Base-by-base conservation (phyloP, 1,140 invertebrate genomes). In the Notospermus geniculatus region DNA sequence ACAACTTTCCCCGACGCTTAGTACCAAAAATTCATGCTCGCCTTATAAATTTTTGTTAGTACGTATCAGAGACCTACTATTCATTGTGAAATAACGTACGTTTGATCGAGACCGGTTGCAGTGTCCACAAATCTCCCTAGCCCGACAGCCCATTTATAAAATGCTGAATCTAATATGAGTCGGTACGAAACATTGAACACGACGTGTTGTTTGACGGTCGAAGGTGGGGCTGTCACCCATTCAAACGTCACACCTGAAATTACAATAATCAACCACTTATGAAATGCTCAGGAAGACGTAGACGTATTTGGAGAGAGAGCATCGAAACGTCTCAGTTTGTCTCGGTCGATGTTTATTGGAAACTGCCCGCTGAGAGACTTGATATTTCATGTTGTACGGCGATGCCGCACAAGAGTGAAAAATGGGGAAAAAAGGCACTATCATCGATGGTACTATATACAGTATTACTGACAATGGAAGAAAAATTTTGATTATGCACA, bases 71-170 rank as follows among this genome's bases (percentile, higher is more conserved):
- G 17, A 17, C 30, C n/a, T 46, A 46, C 27, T 17, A 15, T 5
- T 15, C 25, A n/a, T n/a, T 58, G 25, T 17, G 28, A n/a, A 56
- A 19, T 56, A 13, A 19, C 56, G 32, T 41, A 17, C 28, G n/a
- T 19, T 41, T 36, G n/a, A 17, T 57, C 39, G 22, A 57, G 32
- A 23, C 27, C 27, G 23, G 27, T 57, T 7, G 15, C 32, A 5
- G 45, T 45, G 22, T 30, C 19, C 17, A 29, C 25, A 57, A 30
- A 28, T 25, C 22, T 19, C 19, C 27, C 56, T 7, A 30, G 19
- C 36, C 32, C 27, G 13, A 57, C 61, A 1, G 70, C 69, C 71
- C 72, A 76, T 13, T 56, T 32, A 52, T 73, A 76, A 29, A 74
- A 76, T 17, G 17, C 19, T n/a, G 55, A 15, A 1, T 59, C 19